Evolutionary conservation across 2,888 invertebrate genomes (phyloP).

Genomic region (Tipula lateralis): DNA sequence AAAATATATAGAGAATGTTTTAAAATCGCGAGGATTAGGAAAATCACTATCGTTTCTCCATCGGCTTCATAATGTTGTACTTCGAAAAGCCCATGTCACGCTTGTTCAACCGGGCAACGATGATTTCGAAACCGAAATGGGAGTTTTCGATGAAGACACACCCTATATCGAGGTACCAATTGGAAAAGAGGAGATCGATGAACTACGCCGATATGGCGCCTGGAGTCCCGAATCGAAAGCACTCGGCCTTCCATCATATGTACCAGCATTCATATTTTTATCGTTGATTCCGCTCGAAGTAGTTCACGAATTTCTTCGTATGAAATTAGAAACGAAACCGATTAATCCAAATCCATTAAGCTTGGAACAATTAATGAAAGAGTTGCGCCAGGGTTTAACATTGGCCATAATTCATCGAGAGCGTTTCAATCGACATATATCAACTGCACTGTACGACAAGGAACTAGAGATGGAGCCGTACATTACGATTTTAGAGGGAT

Average conservation of each 20-base stretch:
- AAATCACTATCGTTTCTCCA: constrained; percentile 77
- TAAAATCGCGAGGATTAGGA: constrained; percentile 80
- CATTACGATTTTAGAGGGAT: constrained; percentile 60
- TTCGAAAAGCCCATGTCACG: constrained; percentile 67
- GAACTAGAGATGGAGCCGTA: constrained; percentile 51
- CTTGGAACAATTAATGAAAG: constrained; percentile 81
- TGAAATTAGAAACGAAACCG: constrained; percentile 78
- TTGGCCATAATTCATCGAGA: constrained; percentile 78
- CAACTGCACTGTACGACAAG: constrained; percentile 54
- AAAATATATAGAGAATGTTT: constrained; percentile 78
- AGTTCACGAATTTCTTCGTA: constrained; percentile 84
- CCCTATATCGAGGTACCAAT: constrained; percentile 34
- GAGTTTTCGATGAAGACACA: constrained; percentile 49
- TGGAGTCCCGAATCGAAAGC: constrained; percentile 71
- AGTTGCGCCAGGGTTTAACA: constrained; percentile 82
- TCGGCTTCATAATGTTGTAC: constrained; percentile 61
- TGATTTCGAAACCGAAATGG: constrained; percentile 46
- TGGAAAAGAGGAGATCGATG: constrained; percentile 35
- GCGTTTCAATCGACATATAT: constrained; percentile 64
- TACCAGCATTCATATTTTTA: constrained; percentile 78
- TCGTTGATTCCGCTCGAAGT: constrained; percentile 82
- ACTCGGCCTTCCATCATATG: constrained; percentile 81
- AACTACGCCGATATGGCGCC: constrained; percentile 56
- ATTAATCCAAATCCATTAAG: constrained; percentile 80
- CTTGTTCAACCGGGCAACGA: constrained; percentile 54